These are phyloP conservation scores for Castor canadensis DNA, from an alignment of 2,113 vertebrate genomes.

Conservation along the genomic window DNA sequence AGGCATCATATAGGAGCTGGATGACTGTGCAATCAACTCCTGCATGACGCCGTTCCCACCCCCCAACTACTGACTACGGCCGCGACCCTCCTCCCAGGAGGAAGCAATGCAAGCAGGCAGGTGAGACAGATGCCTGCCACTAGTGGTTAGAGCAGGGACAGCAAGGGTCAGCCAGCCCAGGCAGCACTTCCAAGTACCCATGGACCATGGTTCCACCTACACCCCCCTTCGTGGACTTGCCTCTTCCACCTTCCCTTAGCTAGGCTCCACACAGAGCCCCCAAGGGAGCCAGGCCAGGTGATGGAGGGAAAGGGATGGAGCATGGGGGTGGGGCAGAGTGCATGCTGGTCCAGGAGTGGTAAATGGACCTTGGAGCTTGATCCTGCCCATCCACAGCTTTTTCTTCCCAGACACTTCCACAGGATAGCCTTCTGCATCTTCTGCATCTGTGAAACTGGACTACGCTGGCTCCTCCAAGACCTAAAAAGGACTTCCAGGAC, in stretches of 20 bases:
- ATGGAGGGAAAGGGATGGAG: fast-evolving
- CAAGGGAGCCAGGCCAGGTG: not conserved
- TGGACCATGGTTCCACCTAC: fast-evolving
- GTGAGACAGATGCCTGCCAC: not conserved
- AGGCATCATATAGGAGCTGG: constrained; percentile 69
- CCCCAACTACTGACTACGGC: constrained; percentile 59
- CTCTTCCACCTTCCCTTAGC: not conserved
- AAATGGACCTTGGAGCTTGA: not conserved
- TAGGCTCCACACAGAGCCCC: not conserved
- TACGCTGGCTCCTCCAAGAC: too few relatives aligned
- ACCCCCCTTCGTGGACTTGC: not conserved
- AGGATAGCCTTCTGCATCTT: not conserved
- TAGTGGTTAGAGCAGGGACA: not conserved
- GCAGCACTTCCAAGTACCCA: not conserved
- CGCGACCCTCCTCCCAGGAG: constrained; percentile 65
- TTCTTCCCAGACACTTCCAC: fast-evolving
- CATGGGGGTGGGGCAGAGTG: too few relatives aligned
- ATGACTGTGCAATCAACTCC: constrained; percentile 47
- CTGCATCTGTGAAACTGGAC: not conserved
- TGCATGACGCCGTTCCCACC: constrained; percentile 68
- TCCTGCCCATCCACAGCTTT: not conserved
- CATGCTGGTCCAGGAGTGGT: not conserved
- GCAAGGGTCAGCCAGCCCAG: constrained; percentile 10
- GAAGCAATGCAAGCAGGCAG: not conserved
- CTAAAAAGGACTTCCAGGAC: not conserved